These are phyloP conservation scores for Calliphora vicina DNA, from an alignment of 1,140 invertebrate species.

Conservation along the genomic window DNA sequence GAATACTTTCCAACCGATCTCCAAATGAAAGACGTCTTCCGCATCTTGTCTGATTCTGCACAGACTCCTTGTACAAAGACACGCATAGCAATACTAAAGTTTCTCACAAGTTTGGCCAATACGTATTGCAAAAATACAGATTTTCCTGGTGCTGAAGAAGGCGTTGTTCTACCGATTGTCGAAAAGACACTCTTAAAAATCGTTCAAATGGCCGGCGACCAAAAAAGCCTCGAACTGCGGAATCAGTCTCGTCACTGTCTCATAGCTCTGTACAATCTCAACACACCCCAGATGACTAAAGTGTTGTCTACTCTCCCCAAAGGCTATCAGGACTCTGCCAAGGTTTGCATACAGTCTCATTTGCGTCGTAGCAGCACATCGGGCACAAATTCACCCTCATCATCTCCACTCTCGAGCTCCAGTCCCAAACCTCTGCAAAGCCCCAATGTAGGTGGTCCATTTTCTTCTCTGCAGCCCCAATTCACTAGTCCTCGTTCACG, in stretches of 20 bases:
- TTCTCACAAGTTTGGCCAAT: constrained; percentile 75
- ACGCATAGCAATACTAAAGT: constrained; percentile 77
- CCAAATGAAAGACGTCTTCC: constrained; percentile 70
- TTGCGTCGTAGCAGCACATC: constrained; percentile 73
- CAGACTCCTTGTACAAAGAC: constrained; percentile 90
- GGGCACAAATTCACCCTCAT: constrained; percentile 59
- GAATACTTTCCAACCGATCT: constrained; percentile 72
- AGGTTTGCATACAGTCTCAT: constrained; percentile 83
- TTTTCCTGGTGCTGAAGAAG: constrained; percentile 62
- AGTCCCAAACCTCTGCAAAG: constrained; percentile 62
- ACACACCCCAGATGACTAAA: constrained; percentile 80
- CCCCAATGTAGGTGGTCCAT: constrained; percentile 54
- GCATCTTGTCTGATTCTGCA: constrained; percentile 87
- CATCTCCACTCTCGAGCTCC: constrained; percentile 59
- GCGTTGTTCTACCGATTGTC: constrained; percentile 54
- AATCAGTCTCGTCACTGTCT: constrained; percentile 81
- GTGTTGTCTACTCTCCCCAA: constrained; percentile 84
- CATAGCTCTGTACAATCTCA: constrained; percentile 88
- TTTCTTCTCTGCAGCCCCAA: constrained; percentile 55
- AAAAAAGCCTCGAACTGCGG: constrained; percentile 80
- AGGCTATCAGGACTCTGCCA: constrained; percentile 82
- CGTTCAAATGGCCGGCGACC: constrained; percentile 72
- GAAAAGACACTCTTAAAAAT: constrained; percentile 74
- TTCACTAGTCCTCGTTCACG: constrained; percentile 61
- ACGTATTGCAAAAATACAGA: constrained; percentile 66